phyloP scores from a whole-genome alignment of 2,797 vertebrate genomes.

The Catharus ustulatus region DNA sequence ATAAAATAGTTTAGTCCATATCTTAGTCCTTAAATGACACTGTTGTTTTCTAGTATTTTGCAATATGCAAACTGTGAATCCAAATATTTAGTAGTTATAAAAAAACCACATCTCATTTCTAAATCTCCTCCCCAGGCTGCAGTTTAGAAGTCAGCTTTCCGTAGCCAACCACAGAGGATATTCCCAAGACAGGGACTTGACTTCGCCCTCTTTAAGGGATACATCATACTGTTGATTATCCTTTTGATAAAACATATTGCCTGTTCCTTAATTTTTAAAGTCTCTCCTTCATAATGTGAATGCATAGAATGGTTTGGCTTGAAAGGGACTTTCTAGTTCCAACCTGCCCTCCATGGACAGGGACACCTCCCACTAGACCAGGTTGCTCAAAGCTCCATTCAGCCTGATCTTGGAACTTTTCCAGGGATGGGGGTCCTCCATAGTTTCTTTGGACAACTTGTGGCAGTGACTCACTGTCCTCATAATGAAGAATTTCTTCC shows the following conservation, averaged over 20 bases:
- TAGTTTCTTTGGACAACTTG: background rate
- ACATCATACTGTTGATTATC: background rate
- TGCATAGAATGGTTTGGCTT: background rate
- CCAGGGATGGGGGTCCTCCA: background rate
- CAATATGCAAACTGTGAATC: background rate
- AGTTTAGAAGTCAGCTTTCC: background rate
- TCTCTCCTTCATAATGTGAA: background rate
- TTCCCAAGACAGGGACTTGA: background rate
- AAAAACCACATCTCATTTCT: background rate
- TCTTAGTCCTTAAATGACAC: background rate
- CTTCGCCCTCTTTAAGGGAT: background rate
- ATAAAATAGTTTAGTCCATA: slow-evolving; percentile 4
- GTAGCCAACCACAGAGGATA: background rate
- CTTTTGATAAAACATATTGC: background rate
- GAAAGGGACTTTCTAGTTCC: background rate
- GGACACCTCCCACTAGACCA: background rate
- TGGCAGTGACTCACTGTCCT: background rate
- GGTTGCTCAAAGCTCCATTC: background rate
- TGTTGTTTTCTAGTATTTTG: background rate
- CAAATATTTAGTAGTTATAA: background rate
- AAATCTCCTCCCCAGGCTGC: background rate
- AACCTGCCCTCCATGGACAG: background rate
- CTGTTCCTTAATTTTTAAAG: background rate
- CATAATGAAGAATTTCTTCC: background rate
- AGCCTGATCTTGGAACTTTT: background rate